Base-by-base conservation (phyloP, 2,888 invertebrate species). In the Exephanes ischioxanthus region DNA sequence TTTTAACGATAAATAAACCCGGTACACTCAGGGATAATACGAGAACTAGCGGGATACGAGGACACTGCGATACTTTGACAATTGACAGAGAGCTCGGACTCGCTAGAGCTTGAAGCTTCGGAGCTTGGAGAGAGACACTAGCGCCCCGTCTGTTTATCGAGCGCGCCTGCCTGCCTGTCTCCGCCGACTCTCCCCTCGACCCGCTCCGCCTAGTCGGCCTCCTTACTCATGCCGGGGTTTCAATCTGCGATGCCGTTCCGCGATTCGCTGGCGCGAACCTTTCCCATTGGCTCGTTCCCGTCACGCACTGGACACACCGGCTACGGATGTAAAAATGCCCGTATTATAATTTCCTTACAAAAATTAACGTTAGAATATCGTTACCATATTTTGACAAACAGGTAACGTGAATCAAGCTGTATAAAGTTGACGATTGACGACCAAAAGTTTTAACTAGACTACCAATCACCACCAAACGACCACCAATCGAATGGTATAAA, bases 111-210 rank as follows among this genome's bases (percentile, higher is more conserved):
- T 85, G 79, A 61, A 84, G 80, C 80, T 84, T 80, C 53, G 53
- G 85, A 85, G 85, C 83, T 85, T 83, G 77, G 80, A 89, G 90
- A 91, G 82, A 81, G 83, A 88, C 92, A 92, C 91, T 91, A 91
- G 92, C 92, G 92, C 91, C 91, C 89, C 91, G 83, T 85, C 85
- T 83, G 79, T 83, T 91, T 91, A 91, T 91, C 89, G 91, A 91
- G 91, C 90, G 90, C 91, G 88, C 88, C 88, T 77, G 73, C 63
- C 45, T 63, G 63, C 45, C 70, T n/a, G 41, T 55, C 63, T 51
- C 63, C 77, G 26, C 55, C 61, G 48, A 41, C 58, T 58, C 70
- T 30, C 14, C 71, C 22, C 76, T 63, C 75, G 71, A 71, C 37
- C 16, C 37, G 48, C 53, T 67, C 14, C 67, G n/a, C 58, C 26